Evolutionary conservation across 1,140 invertebrate species (phyloP), one percentile per base, ranked within the genome.

Genomic region (Drosophila varians): DNA sequence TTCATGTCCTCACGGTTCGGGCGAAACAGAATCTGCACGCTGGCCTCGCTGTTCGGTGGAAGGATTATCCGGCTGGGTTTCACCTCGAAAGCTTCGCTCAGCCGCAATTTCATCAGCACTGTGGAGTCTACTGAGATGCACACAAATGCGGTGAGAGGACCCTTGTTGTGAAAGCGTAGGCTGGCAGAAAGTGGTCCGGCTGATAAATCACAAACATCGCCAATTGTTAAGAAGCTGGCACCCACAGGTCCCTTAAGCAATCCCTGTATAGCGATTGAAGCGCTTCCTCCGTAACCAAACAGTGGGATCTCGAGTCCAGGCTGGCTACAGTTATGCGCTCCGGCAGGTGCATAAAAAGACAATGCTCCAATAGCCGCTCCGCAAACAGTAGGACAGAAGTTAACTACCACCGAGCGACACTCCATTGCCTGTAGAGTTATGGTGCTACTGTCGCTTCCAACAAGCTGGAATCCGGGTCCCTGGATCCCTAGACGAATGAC

Each of bases 401-500:
- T 89, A 6, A 91, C 66, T 21, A 54, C 49, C 36, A 91, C 89
- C 11, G 77, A 72, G 0, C 83, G 89, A 46, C 90, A 91, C 31
- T 91, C 90, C 58, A 90, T 84, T 0, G 89, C 73, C 26, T 91
- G 90, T 9, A 91, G 51, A 0, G 80, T 87, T 4, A 91, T 45
- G 11, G 71, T 64, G 51, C 74, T 82, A 38, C 69, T 64, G 7
- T 75, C 68, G 18, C 56, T 38, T 14, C 68, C 72, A 0, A 83
- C 79, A 34, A 91, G 26, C 38, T 91, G 90, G 46, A 90, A 91
- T 5, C 90, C 90, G 0, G 90, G 90, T 42, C 90, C 90, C 28
- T 78, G 70, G 9, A 91, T 82, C 34, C 83, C 75, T 19, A 90
- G 42, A 0, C 88, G 89, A 5, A 91, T 43, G 1, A 77, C 61